Base-by-base conservation (phyloP, 2,113 vertebrate species). In the Caracal caracal region DNA sequence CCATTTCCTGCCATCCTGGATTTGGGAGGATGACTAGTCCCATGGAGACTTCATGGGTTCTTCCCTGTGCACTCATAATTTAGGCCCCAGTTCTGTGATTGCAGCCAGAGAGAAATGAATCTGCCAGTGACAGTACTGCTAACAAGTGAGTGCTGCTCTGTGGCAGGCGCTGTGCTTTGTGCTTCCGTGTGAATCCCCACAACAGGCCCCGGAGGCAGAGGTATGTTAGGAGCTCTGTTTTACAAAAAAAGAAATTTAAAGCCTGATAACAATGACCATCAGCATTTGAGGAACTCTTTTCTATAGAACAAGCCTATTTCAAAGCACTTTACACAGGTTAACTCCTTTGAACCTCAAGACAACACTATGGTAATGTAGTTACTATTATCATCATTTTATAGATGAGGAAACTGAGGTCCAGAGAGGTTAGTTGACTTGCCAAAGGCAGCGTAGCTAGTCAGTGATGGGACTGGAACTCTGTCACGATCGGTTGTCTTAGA, bases 191-290 rank as follows among this genome's bases (percentile, higher is more conserved):
- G 83, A 96, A 89, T 90, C 47, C 78, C 71, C 79, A 63, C 33
- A 51, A 43, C 20, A 70, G 71, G 30, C 49, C 89, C 10, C 83
- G 37, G 90, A 88, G 76, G 65, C 66, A 5, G 70, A 47, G 19
- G 17, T n/a, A 5, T 7, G 20, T 70, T 65, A 73, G 81, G 51
- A 92, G 68, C 40, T 19, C 56, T 51, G 19, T 47, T 96, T 76
- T 35, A 53, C 40, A 92, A 56, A 87, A 53, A 37, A 71, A 80
- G 56, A 86, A 37, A 93, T 93, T 35, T 68, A 86, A 93, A 93
- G 63, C 43, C 47, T 94, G 80, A 24, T 85, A 20, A 47, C 78
- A 61, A 22, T 33, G 43, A 28, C 43, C 40, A n/a, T 35, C 65
- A 90, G 1, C 43, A 35, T 15, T 81, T 33, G 16, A 93, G 95